Evolutionary conservation across 2,888 invertebrate species (phyloP).

Genomic region (Caenorhabditis auriculariae): DNA sequence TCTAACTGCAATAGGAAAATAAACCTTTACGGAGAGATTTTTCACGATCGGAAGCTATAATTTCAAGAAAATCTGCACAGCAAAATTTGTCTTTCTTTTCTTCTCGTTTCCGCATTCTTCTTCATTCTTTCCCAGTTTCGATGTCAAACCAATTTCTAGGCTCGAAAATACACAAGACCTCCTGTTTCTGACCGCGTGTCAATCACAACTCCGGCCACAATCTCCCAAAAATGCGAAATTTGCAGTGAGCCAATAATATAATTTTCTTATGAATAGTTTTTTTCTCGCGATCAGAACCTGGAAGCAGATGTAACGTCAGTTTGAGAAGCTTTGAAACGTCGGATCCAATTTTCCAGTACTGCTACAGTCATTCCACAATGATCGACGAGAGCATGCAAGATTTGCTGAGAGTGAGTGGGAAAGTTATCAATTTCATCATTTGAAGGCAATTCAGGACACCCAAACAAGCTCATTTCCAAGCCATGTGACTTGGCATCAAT

Average conservation of each 20-base stretch:
- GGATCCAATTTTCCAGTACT: conserved; percentile 46
- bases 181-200: conserved; percentile 25
- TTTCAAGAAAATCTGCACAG: too few relatives aligned
- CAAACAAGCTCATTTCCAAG: conserved; percentile 32
- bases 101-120: too few relatives aligned
- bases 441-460: conserved; percentile 37
- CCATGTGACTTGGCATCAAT: conserved; percentile 45
- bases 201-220: conserved; percentile 16
- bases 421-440: too few relatives aligned
- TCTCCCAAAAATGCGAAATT: conserved; percentile 20
- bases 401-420: conserved; percentile 38
- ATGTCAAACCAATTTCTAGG: conserved; percentile 19
- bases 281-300: too few relatives aligned
- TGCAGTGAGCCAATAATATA: conserved; percentile 17
- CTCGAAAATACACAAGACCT: conserved; percentile 24
- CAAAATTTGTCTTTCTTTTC: too few relatives aligned
- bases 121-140: too few relatives aligned
- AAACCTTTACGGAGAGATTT: too few relatives aligned
- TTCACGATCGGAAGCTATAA: too few relatives aligned
- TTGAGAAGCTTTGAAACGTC: conserved; percentile 47
- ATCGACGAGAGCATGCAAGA: conserved; percentile 40
- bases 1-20: too few relatives aligned
- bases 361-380: conserved; percentile 48
- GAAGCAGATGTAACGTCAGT: conserved; percentile 31
- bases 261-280: conserved; percentile 3